Evolutionary conservation across 2,113 vertebrate genomes (phyloP).

Genomic region (Corvus hawaiiensis): DNA sequence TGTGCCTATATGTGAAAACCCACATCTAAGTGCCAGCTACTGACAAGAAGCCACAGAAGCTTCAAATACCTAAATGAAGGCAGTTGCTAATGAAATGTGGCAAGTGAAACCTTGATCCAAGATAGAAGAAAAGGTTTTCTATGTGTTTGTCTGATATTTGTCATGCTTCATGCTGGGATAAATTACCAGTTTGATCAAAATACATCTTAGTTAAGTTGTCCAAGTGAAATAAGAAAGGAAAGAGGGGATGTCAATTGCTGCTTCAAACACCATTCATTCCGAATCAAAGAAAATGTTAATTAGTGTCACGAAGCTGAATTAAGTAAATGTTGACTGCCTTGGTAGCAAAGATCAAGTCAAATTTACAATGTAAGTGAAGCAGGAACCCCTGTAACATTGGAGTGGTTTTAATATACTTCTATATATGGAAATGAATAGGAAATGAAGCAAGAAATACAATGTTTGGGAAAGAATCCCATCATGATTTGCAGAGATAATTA

Average conservation of each 20-base stretch:
- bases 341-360: conserved; percentile 38
- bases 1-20: not conserved
- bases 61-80: not conserved
- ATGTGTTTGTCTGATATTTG: not conserved
- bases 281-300: conserved; percentile 40
- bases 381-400: not conserved
- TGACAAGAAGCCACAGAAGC: not conserved
- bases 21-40: not conserved
- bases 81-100: not conserved
- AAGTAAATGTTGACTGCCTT: conserved; percentile 43
- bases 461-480: conserved; percentile 5
- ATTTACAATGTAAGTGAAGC: conserved; percentile 25
- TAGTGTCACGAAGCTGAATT: conserved; percentile 47
- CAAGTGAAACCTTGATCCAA: conserved; percentile 15
- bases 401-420: not conserved
- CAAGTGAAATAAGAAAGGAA: conserved; percentile 10
- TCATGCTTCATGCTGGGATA: not conserved
- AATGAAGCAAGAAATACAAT: conserved; percentile 30
- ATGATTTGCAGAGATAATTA: conserved; percentile 66
- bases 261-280: conserved; percentile 30
- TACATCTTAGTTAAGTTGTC: not conserved
- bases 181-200: conserved; percentile 4
- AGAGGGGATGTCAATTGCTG: not conserved
- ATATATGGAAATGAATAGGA: conserved; percentile 25
- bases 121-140: not conserved